Evolutionary conservation across 2,888 invertebrate species (phyloP).

Genomic region (Drosophila pseudotalamancana): DNA sequence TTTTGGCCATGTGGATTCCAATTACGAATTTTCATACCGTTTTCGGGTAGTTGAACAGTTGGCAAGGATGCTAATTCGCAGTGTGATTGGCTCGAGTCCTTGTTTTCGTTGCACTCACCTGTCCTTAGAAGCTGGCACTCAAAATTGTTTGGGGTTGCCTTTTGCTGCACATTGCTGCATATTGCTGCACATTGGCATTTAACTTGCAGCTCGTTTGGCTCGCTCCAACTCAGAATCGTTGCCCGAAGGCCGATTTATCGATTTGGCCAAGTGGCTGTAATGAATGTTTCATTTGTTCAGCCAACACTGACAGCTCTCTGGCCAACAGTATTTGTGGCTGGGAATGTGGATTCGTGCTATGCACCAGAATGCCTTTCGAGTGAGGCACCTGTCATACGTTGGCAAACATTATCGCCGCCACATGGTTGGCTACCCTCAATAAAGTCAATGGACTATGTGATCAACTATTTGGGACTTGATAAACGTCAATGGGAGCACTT

Average conservation of each 20-base stretch:
- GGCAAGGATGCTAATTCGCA: constrained; percentile 9
- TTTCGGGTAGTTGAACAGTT: not conserved
- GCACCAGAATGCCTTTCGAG: constrained; percentile 10
- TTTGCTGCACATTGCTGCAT: constrained; percentile 2
- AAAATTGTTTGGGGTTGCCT: not conserved
- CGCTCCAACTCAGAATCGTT: constrained; percentile 12
- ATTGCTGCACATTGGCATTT: constrained; percentile 34
- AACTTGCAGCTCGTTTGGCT: constrained; percentile 25
- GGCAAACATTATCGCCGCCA: constrained; percentile 18
- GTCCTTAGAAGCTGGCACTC: not conserved
- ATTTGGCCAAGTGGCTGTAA: constrained; percentile 42
- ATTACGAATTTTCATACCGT: constrained; percentile 31
- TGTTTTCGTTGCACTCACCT: not conserved
- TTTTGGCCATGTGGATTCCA: constrained; percentile 12
- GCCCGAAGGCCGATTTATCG: constrained; percentile 36
- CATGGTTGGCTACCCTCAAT: constrained; percentile 13
- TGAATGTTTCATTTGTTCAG: constrained; percentile 50
- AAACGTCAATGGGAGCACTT: not conserved
- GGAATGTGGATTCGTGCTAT: constrained; percentile 11
- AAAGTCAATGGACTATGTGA: not conserved
- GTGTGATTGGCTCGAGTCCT: constrained; percentile 6
- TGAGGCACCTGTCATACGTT: constrained; percentile 31
- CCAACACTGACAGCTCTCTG: constrained; percentile 5
- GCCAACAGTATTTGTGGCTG: not conserved
- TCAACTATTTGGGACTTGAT: constrained; percentile 5